Evolutionary conservation across 2,797 vertebrate species (phyloP), one percentile per base, ranked within the genome.

Genomic region (Aselliscus stoliczkanus): DNA sequence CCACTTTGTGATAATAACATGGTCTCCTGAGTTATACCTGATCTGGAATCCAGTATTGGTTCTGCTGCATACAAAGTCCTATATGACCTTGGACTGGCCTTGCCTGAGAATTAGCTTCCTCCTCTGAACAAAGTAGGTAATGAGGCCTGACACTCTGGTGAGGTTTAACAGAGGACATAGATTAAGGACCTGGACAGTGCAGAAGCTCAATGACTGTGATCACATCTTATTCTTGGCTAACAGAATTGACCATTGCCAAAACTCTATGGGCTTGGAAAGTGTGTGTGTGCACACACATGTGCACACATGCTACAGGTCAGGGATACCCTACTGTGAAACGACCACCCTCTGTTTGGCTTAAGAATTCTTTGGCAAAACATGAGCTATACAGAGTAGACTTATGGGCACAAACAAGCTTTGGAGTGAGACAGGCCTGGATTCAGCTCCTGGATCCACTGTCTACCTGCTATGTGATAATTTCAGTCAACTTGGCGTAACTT

Each of bases 401-500:
- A 2, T 9, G 37, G 73, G 73, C 4, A 13, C 21, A 62, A 23
- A 13, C 21, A 62, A 23, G 9, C 25, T 84, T 31, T 83, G 54
- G 42, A 37, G 52, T 29, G 62, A 44, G 11, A 69, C 10, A 13
- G 56, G 64, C 1, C 21, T 44, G 14, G n/a, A 34, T 8, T 34
- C 7, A 10, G 75, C 29, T 39, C 25, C 29, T 52, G 1, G 2
- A 17, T 62, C 54, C 1, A 34, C 42, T 34, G 29, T 44, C 47
- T 34, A 12, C 42, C 15, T 50, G 47, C 14, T 77, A 4, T n/a
- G 20, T 64, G 52, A 4, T 1, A 9, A 17, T 70, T 86, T 52
- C 0, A 3, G 34, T 42, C 60, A 25, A 62, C 4, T 23, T 42
- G 44, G 14, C 69, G 0, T 12, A 77, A 47, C 1, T 0, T 58